phyloP scores from a whole-genome alignment of 2,797 vertebrate species.

The Mus spretus region DNA sequence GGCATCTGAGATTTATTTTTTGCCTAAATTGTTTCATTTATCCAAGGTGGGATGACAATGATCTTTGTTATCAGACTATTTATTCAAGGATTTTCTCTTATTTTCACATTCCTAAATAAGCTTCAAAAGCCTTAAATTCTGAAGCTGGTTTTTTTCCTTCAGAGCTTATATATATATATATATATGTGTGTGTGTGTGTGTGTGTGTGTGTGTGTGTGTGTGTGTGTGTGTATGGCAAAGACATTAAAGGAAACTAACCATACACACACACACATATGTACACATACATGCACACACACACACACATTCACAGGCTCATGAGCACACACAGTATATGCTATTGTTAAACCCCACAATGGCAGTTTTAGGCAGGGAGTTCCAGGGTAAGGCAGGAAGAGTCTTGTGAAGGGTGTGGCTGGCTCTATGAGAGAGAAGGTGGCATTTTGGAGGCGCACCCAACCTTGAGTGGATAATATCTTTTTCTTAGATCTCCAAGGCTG shows the following conservation, averaged over 20 bases:
- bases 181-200: too few species aligned
- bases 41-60: background rate
- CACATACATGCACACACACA: background rate
- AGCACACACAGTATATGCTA: background rate
- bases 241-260: background rate
- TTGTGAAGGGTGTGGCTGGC: background rate
- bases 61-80: background rate
- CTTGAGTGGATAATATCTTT: background rate
- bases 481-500: background rate
- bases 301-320: too few species aligned
- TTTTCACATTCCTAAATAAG: background rate
- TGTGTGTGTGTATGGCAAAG: too few species aligned
- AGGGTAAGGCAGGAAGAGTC: background rate
- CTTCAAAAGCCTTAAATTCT: background rate
- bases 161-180: too few species aligned
- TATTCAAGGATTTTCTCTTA: background rate
- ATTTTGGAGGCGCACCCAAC: background rate
- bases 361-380: background rate
- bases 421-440: background rate
- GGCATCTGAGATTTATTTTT: constrained; percentile 47
- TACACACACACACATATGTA: background rate
- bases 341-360: background rate
- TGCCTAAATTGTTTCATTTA: background rate
- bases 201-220: too few species aligned
- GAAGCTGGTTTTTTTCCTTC: background rate